Evolutionary conservation across 2,113 vertebrate genomes (phyloP), one percentile per base, ranked within the genome.

Genomic region (Etheostoma spectabile): DNA sequence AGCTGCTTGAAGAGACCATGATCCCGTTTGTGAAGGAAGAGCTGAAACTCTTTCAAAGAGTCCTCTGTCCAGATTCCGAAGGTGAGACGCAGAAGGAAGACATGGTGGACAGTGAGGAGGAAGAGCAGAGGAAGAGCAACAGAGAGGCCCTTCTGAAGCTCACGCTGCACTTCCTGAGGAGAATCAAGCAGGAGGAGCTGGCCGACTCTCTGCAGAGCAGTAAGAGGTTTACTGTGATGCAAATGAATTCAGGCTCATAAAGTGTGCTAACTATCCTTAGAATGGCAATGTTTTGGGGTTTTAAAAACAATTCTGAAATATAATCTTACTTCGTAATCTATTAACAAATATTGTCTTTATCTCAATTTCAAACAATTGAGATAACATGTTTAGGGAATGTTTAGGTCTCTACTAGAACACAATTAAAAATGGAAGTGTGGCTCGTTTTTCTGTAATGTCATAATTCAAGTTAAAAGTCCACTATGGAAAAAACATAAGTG

Each of bases 91-190:
- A 18, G 30, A 46, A 42, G 21, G 61, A n/a, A n/a, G 55, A 52
- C 6, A 1, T 21, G 15, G 4, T 33, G 18, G 13, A 48, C 19
- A 10, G 38, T 27, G 61, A 57, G 53, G 78, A 65, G 11, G 60
- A 75, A 1, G 73, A 57, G n/a, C 35, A 53, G 49, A 22, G 14
- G 30, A 51, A 6, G 21, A 61, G 45, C n/a, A 56, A 14, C 61
- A 80, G 68, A 64, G 51, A 63, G 38, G 59, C 35, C 6, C 11
- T 80, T 64, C 59, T 80, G 24, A 48, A 64, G 21, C 35, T 80
- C 60, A 56, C 60, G 48, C 59, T 74, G 14, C 2, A 22, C 13
- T 35, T 51, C 30, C 13, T 74, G 59, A 42, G 10, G 38, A 42
- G 10, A 42, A 42, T 42, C 8, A 42, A 42, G 38, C 38, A 42